Base-by-base conservation (phyloP, 2,888 invertebrate genomes). In the Danaus chrysippus region DNA sequence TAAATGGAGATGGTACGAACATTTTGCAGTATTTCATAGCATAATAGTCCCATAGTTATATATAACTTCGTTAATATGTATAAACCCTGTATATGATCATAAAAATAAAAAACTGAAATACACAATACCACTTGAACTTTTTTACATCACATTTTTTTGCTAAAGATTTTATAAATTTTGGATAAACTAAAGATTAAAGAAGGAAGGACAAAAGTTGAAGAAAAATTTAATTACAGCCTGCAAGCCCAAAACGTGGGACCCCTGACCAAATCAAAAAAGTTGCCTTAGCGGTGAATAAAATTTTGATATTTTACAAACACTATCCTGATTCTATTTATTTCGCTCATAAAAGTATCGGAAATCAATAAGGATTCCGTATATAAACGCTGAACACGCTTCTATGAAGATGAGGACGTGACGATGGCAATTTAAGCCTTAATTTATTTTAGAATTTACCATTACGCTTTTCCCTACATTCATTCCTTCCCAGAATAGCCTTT, bases 321-420 rank as follows among this genome's bases (percentile, higher is more conserved):
- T 58, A 62, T 64, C 66, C 66, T 63, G 63, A 63, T 64, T 64
- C 62, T 62, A 64, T 63, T 64, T 67, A 67, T 64, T 61, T 62
- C 60, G 49, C 56, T 64, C 62, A 49, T 56, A 52, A 65, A 63
- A 58, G 57, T 65, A 67, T 67, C 65, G 64, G 65, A 67, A 67
- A 67, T 67, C 67, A 67, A 67, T 67, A 67, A 65, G 65, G 62
- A 65, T 65, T 64, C 60, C 60, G 65, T 56, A 67, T 68, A 68
- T 70, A 65, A 65, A 68, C 63, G 58, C 67, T 56, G 61, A 67
- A 59, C 66, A 57, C 66, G 66, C 62, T 61, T 59, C 62, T 60
- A 65, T 65, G 66, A 67, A 68, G 61, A 71, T 70, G 71, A 75
- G 79, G 73, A 78, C 79, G 78, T 86, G 86, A 86, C 82, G 78